Base-by-base conservation (phyloP, 2,797 vertebrate genomes). In the Falco biarmicus region DNA sequence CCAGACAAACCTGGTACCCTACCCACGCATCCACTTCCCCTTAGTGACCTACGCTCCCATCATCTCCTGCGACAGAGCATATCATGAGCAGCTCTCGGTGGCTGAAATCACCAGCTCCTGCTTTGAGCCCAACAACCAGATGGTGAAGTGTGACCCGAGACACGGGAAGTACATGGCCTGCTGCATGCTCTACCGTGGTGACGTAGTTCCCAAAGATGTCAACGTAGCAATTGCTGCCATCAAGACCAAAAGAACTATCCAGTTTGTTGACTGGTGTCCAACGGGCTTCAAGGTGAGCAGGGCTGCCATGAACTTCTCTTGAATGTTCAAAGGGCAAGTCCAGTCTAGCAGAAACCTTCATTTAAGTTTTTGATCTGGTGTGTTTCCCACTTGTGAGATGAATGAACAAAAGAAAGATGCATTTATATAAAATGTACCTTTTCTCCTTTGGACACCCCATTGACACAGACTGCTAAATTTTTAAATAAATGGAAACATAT, bases 141-240 rank as follows among this genome's bases (percentile, higher is more conserved):
- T 98, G 98, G 98, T 98, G 48, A 98, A 98, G 84, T 98, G 98
- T 4, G 98, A 98, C 87, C 98, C 98, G 0, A 86, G 98, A 2
- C 96, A 96, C 0, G 94, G 97, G 34, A 97, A 97, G 63, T 99
- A 99, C 97, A 99, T 99, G 99, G 99, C 99, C 20, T 99, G 99
- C 97, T 99, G 99, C 75, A 97, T 99, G 98, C 98, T 99, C 41
- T 99, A 99, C 96, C 98, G 99, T 0, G 99, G 99, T 0, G 98
- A 99, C 0, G 98, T 99, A 2, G 98, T 99, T 5, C 99, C 99
- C 75, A 99, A 99, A 95, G 99, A 99, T 1, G 99, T 99, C 63
- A 99, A 99, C 2, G 97, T 98, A 0, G 99, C 99, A 34, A 99
- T 99, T 12, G 98, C 99, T 1, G 98, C 97, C 71, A 99, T 99